phyloP scores from a whole-genome alignment of 2,888 invertebrate species.

The Anthoptus insignis region DNA sequence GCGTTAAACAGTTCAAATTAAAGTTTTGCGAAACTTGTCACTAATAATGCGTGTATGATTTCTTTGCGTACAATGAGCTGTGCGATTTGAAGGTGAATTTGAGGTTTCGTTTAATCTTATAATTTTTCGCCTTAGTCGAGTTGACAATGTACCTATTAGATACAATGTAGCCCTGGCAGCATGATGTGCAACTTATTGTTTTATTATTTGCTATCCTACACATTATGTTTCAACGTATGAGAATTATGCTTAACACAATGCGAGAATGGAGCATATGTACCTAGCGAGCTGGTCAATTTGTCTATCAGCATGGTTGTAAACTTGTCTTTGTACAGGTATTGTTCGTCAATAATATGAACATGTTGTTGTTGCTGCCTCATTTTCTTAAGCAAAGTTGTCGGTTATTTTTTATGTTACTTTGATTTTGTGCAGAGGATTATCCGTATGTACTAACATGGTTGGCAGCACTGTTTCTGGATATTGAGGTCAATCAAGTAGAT shows the following conservation, averaged over 20 bases:
- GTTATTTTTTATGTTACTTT: too few species aligned
- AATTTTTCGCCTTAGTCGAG: constrained; percentile 29
- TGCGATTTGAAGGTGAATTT: neutral
- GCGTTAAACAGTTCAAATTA: neutral
- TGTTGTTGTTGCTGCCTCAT: too few species aligned
- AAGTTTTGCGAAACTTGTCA: neutral
- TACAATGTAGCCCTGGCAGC: constrained; percentile 21
- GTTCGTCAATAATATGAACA: neutral
- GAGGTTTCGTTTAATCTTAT: constrained; percentile 30
- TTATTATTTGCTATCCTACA: constrained; percentile 30
- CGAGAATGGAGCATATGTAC: constrained; percentile 17
- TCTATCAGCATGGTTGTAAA: constrained; percentile 15
- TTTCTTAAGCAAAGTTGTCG: too few species aligned
- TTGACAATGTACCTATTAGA: constrained; percentile 17
- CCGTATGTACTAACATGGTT: too few species aligned
- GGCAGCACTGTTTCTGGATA: too few species aligned
- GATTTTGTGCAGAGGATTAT: too few species aligned
- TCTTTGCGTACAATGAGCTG: neutral
- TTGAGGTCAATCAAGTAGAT: neutral
- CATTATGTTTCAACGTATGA: constrained; percentile 2
- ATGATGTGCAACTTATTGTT: constrained; percentile 24
- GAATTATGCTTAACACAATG: constrained; percentile 19
- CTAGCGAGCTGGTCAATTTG: constrained; percentile 18
- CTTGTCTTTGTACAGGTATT: neutral
- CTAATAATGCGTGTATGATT: neutral